Evolutionary conservation across 2,888 invertebrate genomes (phyloP).

Genomic region (Zygaena filipendulae): DNA sequence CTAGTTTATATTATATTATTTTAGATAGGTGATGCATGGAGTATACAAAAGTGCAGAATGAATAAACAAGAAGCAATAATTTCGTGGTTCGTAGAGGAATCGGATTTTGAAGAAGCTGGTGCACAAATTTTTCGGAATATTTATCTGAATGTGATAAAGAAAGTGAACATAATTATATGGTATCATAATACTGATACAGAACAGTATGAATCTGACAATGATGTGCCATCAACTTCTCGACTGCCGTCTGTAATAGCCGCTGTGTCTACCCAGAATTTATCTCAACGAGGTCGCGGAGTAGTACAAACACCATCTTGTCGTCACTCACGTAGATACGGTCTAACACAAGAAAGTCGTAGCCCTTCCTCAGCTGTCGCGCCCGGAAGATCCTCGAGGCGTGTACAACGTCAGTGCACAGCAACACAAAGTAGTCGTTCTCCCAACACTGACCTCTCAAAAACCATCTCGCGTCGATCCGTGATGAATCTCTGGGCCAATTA

Average conservation of each 20-base stretch:
- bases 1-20: too few relatives aligned
- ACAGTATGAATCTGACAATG: too few relatives aligned
- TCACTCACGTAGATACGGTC: neutral
- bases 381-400: too few relatives aligned
- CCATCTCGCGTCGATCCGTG: neutral
- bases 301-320: neutral
- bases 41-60: neutral
- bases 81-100: too few relatives aligned
- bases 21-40: too few relatives aligned
- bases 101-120: neutral
- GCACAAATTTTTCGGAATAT: neutral
- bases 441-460: too few relatives aligned
- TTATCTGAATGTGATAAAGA: neutral
- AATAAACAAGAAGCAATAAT: neutral
- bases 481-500: neutral
- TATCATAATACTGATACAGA: neutral
- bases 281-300: neutral
- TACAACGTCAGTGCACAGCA: too few relatives aligned
- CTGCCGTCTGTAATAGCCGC: neutral
- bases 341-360: neutral
- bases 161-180: neutral
- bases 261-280: neutral
- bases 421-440: too few relatives aligned
- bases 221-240: neutral
- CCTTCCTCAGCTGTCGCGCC: too few relatives aligned